Conservation (phyloP, 2,113 vertebrate genomes). For the Chaenogobius annularis region DNA sequence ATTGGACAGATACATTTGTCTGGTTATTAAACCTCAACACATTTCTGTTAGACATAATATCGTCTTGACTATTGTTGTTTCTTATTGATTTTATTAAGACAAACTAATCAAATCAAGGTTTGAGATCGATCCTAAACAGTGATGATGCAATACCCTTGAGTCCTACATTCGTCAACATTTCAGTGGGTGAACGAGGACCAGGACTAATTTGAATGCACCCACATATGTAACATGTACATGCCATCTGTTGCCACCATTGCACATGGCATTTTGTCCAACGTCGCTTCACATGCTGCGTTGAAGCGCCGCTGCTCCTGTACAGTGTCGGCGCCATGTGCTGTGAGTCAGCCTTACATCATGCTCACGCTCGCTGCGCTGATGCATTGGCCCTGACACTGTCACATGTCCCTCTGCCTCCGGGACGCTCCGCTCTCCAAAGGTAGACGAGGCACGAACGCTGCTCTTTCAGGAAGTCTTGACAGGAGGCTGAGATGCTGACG, state of each 20-base stretch:
- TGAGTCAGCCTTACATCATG: slow-evolving; percentile 61
- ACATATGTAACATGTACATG: not conserved
- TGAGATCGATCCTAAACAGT: no score
- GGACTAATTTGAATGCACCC: not conserved
- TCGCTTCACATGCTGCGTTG: not conserved
- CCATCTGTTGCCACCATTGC: not conserved
- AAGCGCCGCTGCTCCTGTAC: not conserved
- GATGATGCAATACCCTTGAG: no score
- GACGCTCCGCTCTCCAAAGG: slow-evolving; percentile 27
- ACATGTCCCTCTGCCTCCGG: slow-evolving; percentile 33
- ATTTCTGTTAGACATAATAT: no score
- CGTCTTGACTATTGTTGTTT: no score
- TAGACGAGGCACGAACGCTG: slow-evolving; percentile 8
- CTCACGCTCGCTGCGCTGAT: slow-evolving; percentile 44
- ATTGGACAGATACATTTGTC: no score
- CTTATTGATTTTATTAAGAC: no score
- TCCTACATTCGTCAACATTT: no score
- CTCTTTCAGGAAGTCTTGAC: slow-evolving; percentile 8
- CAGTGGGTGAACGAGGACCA: no score
- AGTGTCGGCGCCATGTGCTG: slow-evolving; percentile 40
- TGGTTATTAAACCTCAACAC: no score
- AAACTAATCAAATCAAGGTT: no score
- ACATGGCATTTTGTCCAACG: not conserved
- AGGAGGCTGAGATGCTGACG: not conserved
- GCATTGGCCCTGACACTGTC: slow-evolving; percentile 57